Base-by-base conservation (phyloP, 2,888 invertebrate genomes). In the Ophonus ardosiacus region DNA sequence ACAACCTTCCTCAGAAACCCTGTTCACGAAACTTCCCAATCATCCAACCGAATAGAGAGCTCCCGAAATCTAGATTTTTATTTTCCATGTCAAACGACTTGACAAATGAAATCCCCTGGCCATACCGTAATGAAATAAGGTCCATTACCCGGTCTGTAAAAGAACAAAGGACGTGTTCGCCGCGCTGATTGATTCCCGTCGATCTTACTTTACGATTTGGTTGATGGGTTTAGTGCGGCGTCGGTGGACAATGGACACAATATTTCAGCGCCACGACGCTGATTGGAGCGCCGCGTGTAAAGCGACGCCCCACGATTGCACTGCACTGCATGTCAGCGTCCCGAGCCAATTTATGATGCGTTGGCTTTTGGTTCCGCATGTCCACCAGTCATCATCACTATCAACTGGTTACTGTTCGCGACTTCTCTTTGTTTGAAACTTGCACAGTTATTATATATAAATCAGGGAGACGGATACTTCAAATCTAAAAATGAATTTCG, bases 251-350 rank as follows among this genome's bases (percentile, higher is more conserved):
- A 78, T 78, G 78, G 78, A 78, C 78, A 78, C 78, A 78, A 78
- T 78, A 78, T 78, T 78, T 78, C 78, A 78, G 78, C 31, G 78
- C 57, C 56, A 7, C 31, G 57, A 31, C 78, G 78, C 57, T 78
- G 74, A 83, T 74, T 83, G 81, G 68, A 65, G 68, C 81, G 65
- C 10, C 81, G 81, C 56, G 68, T 81, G 68, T 65, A 81, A 81
- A 65, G 65, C 81, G 81, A 78, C 57, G 78, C 57, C 31, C 57
- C 56, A 15, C 78, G 56, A 78, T 78, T 78, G 56, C 78, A 57
- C 56, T 56, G 18, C 57, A 57, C 43, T 51, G 78, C 57, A 24
- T 56, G 78, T 56, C 78, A 57, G 43, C 78, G 78, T 78, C 57
- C 24, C 21, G 2, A 15, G 78, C 57, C 78, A 78, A 78, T 78